phyloP scores from a whole-genome alignment of 2,797 vertebrate species.

The Vespertilio murinus region DNA sequence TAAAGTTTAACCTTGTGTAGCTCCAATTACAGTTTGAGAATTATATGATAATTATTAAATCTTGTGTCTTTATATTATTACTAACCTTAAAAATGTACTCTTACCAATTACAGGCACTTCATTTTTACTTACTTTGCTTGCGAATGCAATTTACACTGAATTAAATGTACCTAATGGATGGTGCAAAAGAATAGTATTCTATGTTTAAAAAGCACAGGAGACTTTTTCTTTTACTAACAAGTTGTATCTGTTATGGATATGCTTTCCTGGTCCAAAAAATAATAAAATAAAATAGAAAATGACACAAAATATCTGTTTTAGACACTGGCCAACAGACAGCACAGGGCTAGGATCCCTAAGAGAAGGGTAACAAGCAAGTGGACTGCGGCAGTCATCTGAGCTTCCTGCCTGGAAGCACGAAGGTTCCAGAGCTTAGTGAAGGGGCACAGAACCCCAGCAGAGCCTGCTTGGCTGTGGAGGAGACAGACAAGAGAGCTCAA shows the following conservation, averaged over 20 bases:
- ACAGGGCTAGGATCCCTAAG: not conserved
- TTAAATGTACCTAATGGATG: not conserved
- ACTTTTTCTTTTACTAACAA: not conserved
- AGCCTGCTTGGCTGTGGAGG: not conserved
- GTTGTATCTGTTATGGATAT: not conserved
- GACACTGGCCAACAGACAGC: not conserved
- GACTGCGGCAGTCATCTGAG: not conserved
- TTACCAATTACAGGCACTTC: not conserved
- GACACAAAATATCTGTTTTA: not conserved
- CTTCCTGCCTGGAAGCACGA: not conserved
- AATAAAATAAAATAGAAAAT: not conserved
- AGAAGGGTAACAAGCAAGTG: not conserved
- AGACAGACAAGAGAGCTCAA: not conserved
- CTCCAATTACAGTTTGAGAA: not conserved
- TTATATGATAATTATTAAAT: not conserved
- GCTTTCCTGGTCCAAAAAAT: not conserved
- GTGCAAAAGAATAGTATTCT: not conserved
- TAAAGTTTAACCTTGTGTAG: not conserved
- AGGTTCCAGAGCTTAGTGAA: not conserved
- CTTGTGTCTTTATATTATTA: slow-evolving; percentile 9
- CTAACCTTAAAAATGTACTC: not conserved
- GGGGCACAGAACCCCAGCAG: not conserved
- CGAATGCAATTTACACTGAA: not conserved
- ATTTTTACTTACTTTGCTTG: slow-evolving; percentile 9
- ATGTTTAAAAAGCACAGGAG: not conserved